phyloP scores from a whole-genome alignment of 2,113 vertebrate genomes.

The Thalassoma bifasciatum region DNA sequence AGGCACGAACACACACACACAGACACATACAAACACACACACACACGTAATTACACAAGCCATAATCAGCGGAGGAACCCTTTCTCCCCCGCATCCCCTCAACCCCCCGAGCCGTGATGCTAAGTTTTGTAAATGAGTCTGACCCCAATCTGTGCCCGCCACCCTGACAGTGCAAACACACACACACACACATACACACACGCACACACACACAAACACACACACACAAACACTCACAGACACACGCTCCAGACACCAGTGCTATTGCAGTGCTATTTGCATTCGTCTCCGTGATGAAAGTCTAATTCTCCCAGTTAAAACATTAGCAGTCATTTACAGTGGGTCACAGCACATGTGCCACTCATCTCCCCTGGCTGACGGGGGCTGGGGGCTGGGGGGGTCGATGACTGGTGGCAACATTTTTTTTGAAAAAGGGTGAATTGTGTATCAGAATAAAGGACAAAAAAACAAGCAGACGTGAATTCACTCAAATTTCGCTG shows the following conservation, averaged over 20 bases:
- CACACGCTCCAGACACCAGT: slow-evolving; percentile 46
- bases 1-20: slow-evolving; percentile 39
- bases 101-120: slow-evolving; percentile 89
- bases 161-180: slow-evolving; percentile 84
- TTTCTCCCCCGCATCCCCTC: slow-evolving; percentile 84
- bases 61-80: slow-evolving; percentile 96
- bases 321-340: slow-evolving; percentile 99
- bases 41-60: slow-evolving; percentile 96
- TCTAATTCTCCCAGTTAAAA: slow-evolving; percentile 99
- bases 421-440: slow-evolving; percentile 29
- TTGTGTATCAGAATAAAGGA: not conserved
- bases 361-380: slow-evolving; percentile 62
- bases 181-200: slow-evolving; percentile 47
- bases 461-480: not conserved
- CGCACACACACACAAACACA: slow-evolving; percentile 16
- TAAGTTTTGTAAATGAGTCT: slow-evolving; percentile 99
- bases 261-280: slow-evolving; percentile 88
- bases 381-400: not conserved
- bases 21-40: slow-evolving; percentile 25
- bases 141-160: slow-evolving; percentile 99
- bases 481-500: too few species aligned
- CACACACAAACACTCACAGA: not conserved
- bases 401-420: not conserved
- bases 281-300: slow-evolving; percentile 99
- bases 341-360: slow-evolving; percentile 87